Percentiles rank a stretch among this genome's conserved stretches.
phyloP scores from a whole-genome alignment of 2,113 vertebrate species.

The Callipepla californica region DNA sequence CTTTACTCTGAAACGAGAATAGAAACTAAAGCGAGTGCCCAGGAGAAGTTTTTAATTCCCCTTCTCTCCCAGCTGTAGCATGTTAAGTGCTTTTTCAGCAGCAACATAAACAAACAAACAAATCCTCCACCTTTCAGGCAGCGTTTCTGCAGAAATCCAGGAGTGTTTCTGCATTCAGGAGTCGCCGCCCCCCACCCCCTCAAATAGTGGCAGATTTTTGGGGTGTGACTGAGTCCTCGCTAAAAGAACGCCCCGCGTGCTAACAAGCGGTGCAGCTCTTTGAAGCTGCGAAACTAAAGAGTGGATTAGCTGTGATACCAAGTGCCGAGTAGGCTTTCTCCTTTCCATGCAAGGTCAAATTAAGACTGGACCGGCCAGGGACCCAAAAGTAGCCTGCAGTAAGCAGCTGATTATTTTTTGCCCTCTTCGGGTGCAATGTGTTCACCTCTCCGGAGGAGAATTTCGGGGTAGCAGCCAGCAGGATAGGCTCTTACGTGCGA shows the following conservation, averaged over 20 bases:
- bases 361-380: slow-evolving; percentile 57
- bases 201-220: not conserved
- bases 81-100: not conserved
- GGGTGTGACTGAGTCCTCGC: slow-evolving; percentile 35
- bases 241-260: slow-evolving; percentile 37
- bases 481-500: slow-evolving; percentile 67
- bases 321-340: slow-evolving; percentile 60
- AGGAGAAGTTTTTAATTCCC: slow-evolving; percentile 15
- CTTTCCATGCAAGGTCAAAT: slow-evolving; percentile 77
- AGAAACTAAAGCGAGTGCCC: slow-evolving; percentile 10
- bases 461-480: slow-evolving; percentile 68
- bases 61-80: not conserved
- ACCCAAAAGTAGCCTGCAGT: slow-evolving; percentile 64
- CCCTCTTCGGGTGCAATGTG: slow-evolving; percentile 39
- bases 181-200: not conserved
- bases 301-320: slow-evolving; percentile 68
- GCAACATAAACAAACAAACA: not conserved
- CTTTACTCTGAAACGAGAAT: not conserved
- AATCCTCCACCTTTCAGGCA: not conserved
- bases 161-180: not conserved
- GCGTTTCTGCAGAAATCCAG: slow-evolving; percentile 8
- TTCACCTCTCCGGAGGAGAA: slow-evolving; percentile 44
- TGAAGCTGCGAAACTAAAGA: slow-evolving; percentile 67
- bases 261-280: slow-evolving; percentile 65
- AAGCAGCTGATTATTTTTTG: slow-evolving; percentile 66